A percentile compares a stretch with the other conserved stretches of the same genome.
phyloP scores from a whole-genome alignment of 2,797 vertebrate species.

The Platyrinchus mystaceus region DNA sequence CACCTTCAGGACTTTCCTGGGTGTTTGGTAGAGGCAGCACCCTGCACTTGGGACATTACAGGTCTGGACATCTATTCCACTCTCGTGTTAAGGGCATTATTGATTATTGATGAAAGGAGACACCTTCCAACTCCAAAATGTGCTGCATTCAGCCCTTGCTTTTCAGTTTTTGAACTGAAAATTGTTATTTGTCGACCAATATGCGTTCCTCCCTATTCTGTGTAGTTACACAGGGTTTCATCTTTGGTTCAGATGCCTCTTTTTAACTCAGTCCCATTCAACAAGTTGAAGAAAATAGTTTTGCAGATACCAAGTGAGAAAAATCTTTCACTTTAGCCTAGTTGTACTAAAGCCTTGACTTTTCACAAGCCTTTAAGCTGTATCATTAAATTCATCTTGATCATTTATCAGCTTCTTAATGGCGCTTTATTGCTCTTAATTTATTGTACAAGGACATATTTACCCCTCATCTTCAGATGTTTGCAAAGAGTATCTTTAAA shows the following conservation, averaged over 20 bases:
- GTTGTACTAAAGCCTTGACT: slow-evolving; percentile 61
- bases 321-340: slow-evolving; percentile 36
- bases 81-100: slow-evolving; percentile 61
- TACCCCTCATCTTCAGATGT: slow-evolving; percentile 69
- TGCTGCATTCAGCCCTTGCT: background rate
- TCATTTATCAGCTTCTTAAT: slow-evolving; percentile 49
- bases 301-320: slow-evolving; percentile 22
- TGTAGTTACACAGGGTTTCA: background rate
- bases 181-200: background rate
- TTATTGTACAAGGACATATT: slow-evolving; percentile 77
- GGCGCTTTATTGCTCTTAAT: slow-evolving; percentile 73
- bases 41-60: background rate
- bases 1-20: background rate
- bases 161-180: background rate
- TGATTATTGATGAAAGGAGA: slow-evolving; percentile 39
- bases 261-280: slow-evolving; percentile 4
- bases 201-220: background rate
- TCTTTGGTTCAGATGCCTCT: slow-evolving; percentile 15
- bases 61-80: background rate
- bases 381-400: slow-evolving; percentile 42
- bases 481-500: slow-evolving; percentile 74
- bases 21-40: slow-evolving; percentile 3
- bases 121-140: background rate
- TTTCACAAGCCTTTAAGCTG: slow-evolving; percentile 52
- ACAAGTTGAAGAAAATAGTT: slow-evolving; percentile 1